Percentiles rank a stretch among this genome's conserved stretches.
Conservation (phyloP, 2,888 invertebrate species). For the Piscicola geometra region DNA sequence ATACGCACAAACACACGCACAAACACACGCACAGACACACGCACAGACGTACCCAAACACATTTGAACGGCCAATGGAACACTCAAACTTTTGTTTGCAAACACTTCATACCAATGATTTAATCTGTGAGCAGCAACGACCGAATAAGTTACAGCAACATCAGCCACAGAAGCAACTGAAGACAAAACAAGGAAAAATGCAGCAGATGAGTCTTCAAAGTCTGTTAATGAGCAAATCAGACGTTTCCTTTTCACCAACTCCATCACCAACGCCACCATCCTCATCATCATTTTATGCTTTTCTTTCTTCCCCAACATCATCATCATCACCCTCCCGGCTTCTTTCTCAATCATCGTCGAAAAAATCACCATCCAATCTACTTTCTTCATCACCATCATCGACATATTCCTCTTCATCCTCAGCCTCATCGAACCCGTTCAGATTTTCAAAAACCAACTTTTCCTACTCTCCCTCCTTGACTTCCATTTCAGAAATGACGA, state of each 20-base stretch:
- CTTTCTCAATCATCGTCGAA: background rate
- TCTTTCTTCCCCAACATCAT: background rate
- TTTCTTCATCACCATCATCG: background rate
- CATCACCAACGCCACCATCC: background rate
- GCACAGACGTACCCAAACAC: no score
- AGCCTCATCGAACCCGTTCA: background rate
- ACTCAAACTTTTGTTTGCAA: background rate
- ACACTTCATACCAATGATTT: background rate
- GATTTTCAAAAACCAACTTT: background rate
- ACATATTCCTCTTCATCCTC: background rate
- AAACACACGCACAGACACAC: no score
- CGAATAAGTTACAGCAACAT: background rate
- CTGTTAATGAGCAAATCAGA: background rate
- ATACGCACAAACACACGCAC: no score
- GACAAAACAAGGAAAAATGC: background rate
- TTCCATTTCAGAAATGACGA: background rate
- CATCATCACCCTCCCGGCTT: background rate
- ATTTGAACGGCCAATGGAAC: no score
- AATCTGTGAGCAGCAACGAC: no score
- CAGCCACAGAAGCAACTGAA: background rate
- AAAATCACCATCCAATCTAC: background rate
- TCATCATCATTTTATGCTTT: background rate
- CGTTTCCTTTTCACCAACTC: background rate
- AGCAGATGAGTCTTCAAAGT: background rate
- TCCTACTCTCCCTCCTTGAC: slow-evolving; percentile 3